phyloP scores from a whole-genome alignment of 1,140 invertebrate genomes.

The Bacillus rossius region DNA sequence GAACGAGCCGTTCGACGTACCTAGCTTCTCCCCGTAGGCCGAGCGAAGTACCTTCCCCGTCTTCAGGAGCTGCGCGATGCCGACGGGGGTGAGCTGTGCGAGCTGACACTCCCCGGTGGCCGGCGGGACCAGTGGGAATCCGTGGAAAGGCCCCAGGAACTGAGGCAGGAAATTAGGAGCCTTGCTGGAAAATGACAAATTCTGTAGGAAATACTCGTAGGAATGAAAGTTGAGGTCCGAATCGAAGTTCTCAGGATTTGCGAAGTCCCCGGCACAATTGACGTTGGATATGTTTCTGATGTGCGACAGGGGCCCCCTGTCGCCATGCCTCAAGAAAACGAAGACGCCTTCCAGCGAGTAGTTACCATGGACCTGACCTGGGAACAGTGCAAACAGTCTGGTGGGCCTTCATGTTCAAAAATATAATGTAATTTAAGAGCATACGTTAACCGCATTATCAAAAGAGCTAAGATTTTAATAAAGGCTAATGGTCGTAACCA shows the following conservation, averaged over 20 bases:
- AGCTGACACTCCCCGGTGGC: conserved; percentile 46
- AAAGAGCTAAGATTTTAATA: background rate
- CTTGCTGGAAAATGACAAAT: conserved; percentile 44
- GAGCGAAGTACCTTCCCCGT: conserved; percentile 65
- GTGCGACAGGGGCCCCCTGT: conserved; percentile 76
- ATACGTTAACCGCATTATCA: background rate
- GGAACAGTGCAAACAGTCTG: conserved; percentile 22
- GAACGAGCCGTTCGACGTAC: conserved; percentile 44
- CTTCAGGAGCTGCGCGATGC: conserved; percentile 67
- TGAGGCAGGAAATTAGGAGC: conserved; percentile 56
- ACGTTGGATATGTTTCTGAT: conserved; percentile 66
- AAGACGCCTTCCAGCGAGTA: conserved; percentile 72
- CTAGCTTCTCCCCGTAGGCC: conserved; percentile 57
- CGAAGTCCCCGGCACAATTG: conserved; percentile 61
- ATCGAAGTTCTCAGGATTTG: conserved; percentile 8
- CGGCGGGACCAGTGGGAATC: conserved; percentile 67
- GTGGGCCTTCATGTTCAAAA: conserved; percentile 42
- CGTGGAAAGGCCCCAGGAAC: conserved; percentile 74
- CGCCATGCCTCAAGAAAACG: conserved; percentile 79
- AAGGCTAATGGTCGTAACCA: background rate
- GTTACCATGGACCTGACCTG: conserved; percentile 52
- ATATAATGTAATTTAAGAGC: conserved; percentile 5
- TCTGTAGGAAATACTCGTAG: conserved; percentile 38
- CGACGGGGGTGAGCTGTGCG: conserved; percentile 65
- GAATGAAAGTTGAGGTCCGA: conserved; percentile 33